Base-by-base conservation (phyloP, 2,888 invertebrate species). In the Danaus chrysippus region DNA sequence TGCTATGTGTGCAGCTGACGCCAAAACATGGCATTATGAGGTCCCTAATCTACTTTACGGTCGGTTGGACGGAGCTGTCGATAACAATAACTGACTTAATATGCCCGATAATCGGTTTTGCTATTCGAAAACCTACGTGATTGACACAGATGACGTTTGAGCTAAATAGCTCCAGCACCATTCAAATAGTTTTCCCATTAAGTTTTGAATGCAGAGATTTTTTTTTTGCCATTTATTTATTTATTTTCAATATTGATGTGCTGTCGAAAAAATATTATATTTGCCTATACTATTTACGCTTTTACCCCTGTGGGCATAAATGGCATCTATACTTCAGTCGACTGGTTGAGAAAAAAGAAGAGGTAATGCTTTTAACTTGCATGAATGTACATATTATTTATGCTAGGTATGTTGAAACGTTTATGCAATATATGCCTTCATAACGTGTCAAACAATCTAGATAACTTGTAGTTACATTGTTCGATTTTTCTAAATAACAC, bases 71-170 rank as follows among this genome's bases (percentile, higher is more conserved):
- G 80, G 79, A 81, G 75, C 83, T 84, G 87, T 85, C 89, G 87
- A 86, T 88, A 87, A 90, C 87, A 91, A 90, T 90, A 88, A 88
- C 85, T 78, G 86, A 87, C 88, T 89, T 89, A 90, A 90, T 90
- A 87, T 81, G 79, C 82, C 82, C 86, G 87, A 88, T 90, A 91
- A 90, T 90, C 89, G 90, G 86, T 87, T 91, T 87, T 84, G 83
- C 87, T 87, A 87, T 90, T 88, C 82, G 83, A 83, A 86, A 87
- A 87, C 85, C 84, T 87, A 82, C 75, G 83, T 90, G 90, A 90
- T 90, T 90, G 90, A 91, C 90, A 89, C 82, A 76, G 82, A 84
- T 86, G 84, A 86, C 82, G 82, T 83, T 80, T 81, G 81, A 81
- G 79, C 74, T 75, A 78, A 82, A 78, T 78, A 78, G 78, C 77